Percentiles rank a stretch among this genome's conserved stretches.
These are phyloP conservation scores for Phoenoteleia sp. DNA, from an alignment of 2,888 invertebrate species.

Conservation along the genomic window DNA sequence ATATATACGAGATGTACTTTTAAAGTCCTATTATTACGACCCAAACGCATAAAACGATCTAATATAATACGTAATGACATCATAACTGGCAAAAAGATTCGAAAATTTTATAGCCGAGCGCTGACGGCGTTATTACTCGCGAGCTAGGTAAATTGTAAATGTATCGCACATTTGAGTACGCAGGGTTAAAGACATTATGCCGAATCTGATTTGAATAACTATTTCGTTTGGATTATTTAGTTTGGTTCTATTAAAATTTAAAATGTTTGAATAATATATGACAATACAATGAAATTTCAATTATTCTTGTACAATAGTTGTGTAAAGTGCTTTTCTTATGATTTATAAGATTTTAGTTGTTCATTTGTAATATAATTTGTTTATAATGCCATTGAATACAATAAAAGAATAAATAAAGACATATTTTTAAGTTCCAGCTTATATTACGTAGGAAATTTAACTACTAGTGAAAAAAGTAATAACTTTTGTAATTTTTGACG, in stretches of 20 bases:
- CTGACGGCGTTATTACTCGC: slow-evolving; percentile 64
- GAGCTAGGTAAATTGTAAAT: slow-evolving; percentile 39
- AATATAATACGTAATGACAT: slow-evolving; percentile 76
- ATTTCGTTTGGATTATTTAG: not conserved
- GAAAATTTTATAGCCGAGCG: slow-evolving; percentile 68
- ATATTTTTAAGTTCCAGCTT: too few relatives aligned
- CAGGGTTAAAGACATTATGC: slow-evolving; percentile 25
- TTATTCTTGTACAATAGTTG: too few relatives aligned
- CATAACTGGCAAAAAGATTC: slow-evolving; percentile 72
- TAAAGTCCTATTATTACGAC: slow-evolving; percentile 60
- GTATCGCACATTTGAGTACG: slow-evolving; percentile 1
- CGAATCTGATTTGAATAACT: not conserved
- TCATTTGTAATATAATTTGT: too few relatives aligned
- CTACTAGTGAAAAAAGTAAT: too few relatives aligned
- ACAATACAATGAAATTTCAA: not conserved
- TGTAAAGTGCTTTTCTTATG: not conserved
- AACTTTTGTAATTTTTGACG: too few relatives aligned
- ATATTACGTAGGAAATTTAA: too few relatives aligned
- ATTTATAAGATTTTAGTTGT: too few relatives aligned
- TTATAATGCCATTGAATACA: too few relatives aligned
- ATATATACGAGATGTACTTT: slow-evolving; percentile 29
- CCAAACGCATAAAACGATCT: slow-evolving; percentile 70
- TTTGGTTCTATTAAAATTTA: not conserved
- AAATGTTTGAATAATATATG: not conserved
- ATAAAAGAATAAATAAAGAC: too few relatives aligned